Conservation (phyloP, 1,140 invertebrate species). For the Caenorhabditis remanei region DNA sequence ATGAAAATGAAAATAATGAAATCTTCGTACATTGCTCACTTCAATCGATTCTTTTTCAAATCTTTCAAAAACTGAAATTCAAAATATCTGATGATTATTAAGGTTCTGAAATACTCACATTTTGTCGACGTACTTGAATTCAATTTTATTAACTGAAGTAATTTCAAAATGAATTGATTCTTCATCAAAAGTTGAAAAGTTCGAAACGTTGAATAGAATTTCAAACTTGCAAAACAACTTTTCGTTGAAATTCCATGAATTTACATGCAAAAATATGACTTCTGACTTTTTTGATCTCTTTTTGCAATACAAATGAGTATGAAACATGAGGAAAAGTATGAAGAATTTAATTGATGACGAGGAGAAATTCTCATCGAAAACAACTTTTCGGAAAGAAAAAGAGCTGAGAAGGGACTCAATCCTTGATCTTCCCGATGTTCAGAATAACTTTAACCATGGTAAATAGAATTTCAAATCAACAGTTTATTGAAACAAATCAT, state of each 20-base stretch:
- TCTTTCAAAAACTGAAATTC: background rate
- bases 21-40: constrained; percentile 15
- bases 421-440: no score
- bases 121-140: background rate
- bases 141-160: background rate
- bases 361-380: no score
- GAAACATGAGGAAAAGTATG: background rate
- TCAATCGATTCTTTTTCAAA: background rate
- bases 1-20: background rate
- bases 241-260: background rate
- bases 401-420: no score
- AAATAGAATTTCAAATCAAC: no score
- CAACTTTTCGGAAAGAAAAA: no score
- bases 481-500: background rate
- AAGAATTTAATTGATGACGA: no score
- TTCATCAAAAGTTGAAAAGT: background rate
- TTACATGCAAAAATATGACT: background rate
- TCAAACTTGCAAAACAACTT: background rate
- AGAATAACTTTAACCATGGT: no score
- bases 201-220: background rate
- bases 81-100: background rate
- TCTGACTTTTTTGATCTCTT: constrained; percentile 10
- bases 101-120: background rate
- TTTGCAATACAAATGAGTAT: background rate
- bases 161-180: background rate